These are phyloP conservation scores for Diarsia dahlii DNA, from an alignment of 2,888 invertebrate genomes.

Conservation along the genomic window DNA sequence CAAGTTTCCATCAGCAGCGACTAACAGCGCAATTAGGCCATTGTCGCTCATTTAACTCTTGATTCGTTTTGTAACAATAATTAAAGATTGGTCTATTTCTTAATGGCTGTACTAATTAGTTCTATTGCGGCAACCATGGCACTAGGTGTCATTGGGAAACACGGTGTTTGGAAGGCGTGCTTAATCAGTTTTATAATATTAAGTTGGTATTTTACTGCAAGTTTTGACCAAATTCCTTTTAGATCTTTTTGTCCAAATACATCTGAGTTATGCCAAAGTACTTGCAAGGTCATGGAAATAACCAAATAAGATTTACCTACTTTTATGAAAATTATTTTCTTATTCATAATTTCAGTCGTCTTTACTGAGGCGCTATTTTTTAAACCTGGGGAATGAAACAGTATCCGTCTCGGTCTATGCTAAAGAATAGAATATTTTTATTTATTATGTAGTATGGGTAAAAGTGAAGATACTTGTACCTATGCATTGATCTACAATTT, in stretches of 20 bases:
- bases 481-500: background rate
- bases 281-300: background rate
- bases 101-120: constrained; percentile 53
- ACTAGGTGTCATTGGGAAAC: constrained; percentile 43
- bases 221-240: background rate
- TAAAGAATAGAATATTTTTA: background rate
- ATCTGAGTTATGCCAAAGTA: background rate
- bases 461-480: background rate
- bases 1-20: constrained; percentile 47
- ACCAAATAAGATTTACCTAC: background rate
- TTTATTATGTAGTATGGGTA: background rate
- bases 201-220: background rate
- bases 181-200: constrained; percentile 40
- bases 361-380: background rate
- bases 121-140: constrained; percentile 40
- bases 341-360: background rate
- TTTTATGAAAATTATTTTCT: background rate
- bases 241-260: background rate
- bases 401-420: background rate
- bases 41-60: constrained; percentile 49
- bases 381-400: background rate
- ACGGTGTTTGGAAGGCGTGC: constrained; percentile 30
- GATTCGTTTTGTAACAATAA: constrained; percentile 51
- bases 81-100: constrained; percentile 43
- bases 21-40: constrained; percentile 48